phyloP scores from a whole-genome alignment of 2,888 invertebrate species.

The Erebia aethiops region DNA sequence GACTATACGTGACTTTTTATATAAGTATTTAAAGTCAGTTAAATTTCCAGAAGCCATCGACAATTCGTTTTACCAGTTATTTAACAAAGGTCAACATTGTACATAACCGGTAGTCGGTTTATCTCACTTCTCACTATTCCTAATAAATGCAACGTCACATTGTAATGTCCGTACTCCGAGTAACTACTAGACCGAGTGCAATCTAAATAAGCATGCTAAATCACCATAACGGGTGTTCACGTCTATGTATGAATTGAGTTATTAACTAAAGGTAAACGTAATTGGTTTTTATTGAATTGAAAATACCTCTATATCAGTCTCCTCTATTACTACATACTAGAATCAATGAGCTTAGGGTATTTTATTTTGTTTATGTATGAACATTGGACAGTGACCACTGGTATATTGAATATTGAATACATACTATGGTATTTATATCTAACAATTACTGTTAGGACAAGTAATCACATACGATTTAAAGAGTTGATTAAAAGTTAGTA shows the following conservation, averaged over 20 bases:
- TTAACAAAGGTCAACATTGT: slow-evolving; percentile 68
- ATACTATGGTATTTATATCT: neutral
- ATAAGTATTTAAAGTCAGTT: slow-evolving; percentile 15
- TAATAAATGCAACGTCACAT: slow-evolving; percentile 65
- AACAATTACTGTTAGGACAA: neutral
- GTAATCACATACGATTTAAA: neutral
- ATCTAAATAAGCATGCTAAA: slow-evolving; percentile 27
- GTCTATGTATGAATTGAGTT: slow-evolving; percentile 25
- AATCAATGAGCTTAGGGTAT: neutral
- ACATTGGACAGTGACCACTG: neutral
- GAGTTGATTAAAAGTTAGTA: slow-evolving; percentile 2
- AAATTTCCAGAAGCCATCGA: slow-evolving; percentile 28
- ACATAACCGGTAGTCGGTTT: slow-evolving; percentile 65
- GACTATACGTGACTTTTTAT: too few species aligned
- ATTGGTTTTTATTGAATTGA: slow-evolving; percentile 10
- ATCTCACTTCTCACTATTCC: slow-evolving; percentile 69
- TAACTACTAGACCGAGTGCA: slow-evolving; percentile 35
- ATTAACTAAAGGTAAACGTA: slow-evolving; percentile 6
- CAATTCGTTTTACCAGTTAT: slow-evolving; percentile 44
- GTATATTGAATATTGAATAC: too few species aligned
- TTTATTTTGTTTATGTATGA: neutral
- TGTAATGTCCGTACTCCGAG: slow-evolving; percentile 51
- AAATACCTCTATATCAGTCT: neutral
- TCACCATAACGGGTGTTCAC: slow-evolving; percentile 23
- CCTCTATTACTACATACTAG: too few species aligned